Base-by-base conservation (phyloP, 2,797 vertebrate genomes). In the Borostomias antarcticus region DNA sequence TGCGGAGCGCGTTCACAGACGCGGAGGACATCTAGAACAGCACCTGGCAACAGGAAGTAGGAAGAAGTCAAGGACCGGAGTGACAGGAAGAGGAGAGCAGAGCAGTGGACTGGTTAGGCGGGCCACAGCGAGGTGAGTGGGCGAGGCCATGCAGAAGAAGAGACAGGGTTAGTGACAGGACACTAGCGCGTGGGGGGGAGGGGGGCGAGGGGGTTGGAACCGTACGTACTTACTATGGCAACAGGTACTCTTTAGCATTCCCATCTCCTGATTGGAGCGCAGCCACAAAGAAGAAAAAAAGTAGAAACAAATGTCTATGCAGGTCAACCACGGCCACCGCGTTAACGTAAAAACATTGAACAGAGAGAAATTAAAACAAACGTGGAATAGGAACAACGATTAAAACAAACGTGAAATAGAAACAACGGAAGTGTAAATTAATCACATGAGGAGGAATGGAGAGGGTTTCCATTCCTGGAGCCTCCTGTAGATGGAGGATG, bases 221-320 rank as follows among this genome's bases (percentile, higher is more conserved):
- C 77, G 81, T 87, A 88, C 90, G 88, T 99, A 99, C 98, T 99
- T 98, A 99, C 98, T 99, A 99, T 92, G 96, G 96, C 85, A 98
- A 96, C 94, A 98, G 98, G 97, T 97, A 98, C 91, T 98, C 98
- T 97, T 94, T 99, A 94, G 95, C 90, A 95, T 95, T 96, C 95
- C 98, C 96, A 91, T 94, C 96, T 98, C 96, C 98, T 96, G 96
- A 93, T 93, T 94, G 96, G 89, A 92, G 94, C 80, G 98, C 96
- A 95, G 98, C 93, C 96, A 97, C 96, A 94, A 94, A 96, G 94
- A 96, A 94, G 91, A 92, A 97, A 91, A 96, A 98, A 98, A 94
- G 94, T 93, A 96, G 95, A 98, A 95, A 93, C 91, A 93, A 97
- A 94, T 89, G 89, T 96, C 95, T 95, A 95, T 93, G 94, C 96